Evolutionary conservation across 2,888 invertebrate genomes (phyloP).

Genomic region (Trachelus iudaicus): DNA sequence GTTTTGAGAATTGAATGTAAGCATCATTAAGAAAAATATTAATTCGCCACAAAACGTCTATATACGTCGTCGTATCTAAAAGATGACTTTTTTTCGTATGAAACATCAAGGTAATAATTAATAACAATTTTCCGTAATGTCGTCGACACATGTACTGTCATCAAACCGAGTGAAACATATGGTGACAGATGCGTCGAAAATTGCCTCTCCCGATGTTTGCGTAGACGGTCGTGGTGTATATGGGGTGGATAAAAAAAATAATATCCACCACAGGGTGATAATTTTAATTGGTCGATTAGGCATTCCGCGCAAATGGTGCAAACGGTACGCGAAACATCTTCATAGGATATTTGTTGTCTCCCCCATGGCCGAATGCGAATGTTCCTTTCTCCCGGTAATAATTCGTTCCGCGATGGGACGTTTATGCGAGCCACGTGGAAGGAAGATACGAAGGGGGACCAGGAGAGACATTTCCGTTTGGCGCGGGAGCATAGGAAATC

Average conservation of each 20-base stretch:
- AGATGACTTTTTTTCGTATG: not conserved
- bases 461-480: constrained; percentile 37
- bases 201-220: constrained; percentile 26
- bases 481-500: constrained; percentile 38
- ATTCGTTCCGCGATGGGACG: not conserved
- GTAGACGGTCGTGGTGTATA: not conserved
- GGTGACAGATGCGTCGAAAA: constrained; percentile 56
- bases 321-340: not conserved
- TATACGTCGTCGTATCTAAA: no score
- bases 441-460: constrained; percentile 8
- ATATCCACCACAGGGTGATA: constrained; percentile 47
- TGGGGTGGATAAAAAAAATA: constrained; percentile 30
- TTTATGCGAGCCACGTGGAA: not conserved
- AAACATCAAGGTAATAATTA: not conserved
- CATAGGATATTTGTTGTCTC: not conserved
- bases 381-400: not conserved
- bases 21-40: not conserved
- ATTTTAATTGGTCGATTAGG: constrained; percentile 29
- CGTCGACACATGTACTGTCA: constrained; percentile 40
- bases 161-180: constrained; percentile 31
- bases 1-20: not conserved
- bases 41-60: not conserved
- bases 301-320: constrained; percentile 5
- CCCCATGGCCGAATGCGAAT: not conserved
- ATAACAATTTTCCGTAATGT: constrained; percentile 23